Evolutionary conservation across 2,113 vertebrate species (phyloP).

Genomic region (Hippoglossus stenolepis): DNA sequence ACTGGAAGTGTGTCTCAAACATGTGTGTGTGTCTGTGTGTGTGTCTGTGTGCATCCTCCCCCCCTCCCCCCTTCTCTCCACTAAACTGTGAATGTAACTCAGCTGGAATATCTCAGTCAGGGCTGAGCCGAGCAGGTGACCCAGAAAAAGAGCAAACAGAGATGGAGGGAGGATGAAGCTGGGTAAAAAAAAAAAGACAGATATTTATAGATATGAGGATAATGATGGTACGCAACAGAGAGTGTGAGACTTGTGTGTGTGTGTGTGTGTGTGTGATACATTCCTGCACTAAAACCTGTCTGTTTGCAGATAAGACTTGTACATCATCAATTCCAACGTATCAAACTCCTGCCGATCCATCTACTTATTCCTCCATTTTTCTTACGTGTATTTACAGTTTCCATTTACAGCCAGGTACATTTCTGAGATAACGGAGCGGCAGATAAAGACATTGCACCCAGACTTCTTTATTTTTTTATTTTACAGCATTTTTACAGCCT

Average conservation of each 20-base stretch:
- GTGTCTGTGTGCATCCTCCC: not conserved
- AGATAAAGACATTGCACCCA: slow-evolving; percentile 12
- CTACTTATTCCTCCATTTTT: slow-evolving; percentile 13
- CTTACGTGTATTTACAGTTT: slow-evolving; percentile 6
- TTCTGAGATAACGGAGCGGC: slow-evolving; percentile 26
- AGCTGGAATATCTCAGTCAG: slow-evolving; percentile 64
- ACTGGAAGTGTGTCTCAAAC: slow-evolving; percentile 34
- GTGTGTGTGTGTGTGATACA: slow-evolving; percentile 34
- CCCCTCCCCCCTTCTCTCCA: not conserved
- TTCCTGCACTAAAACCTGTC: slow-evolving; percentile 59
- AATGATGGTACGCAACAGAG: slow-evolving; percentile 64
- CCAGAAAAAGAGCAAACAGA: slow-evolving; percentile 71
- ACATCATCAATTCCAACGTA: slow-evolving; percentile 47
- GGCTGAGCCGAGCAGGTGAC: slow-evolving; percentile 72
- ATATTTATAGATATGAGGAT: slow-evolving; percentile 77
- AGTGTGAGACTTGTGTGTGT: slow-evolving; percentile 36
- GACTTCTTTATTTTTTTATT: too few species aligned
- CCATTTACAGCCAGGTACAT: not conserved
- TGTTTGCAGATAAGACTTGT: slow-evolving; percentile 61
- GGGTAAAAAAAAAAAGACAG: slow-evolving; percentile 43
- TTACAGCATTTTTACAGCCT: too few species aligned
- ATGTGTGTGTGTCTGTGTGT: not conserved
- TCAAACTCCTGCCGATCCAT: slow-evolving; percentile 45
- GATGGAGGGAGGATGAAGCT: slow-evolving; percentile 54
- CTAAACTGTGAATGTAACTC: slow-evolving; percentile 61